phyloP scores from a whole-genome alignment of 2,113 vertebrate species.

The Leucopternis melanops region DNA sequence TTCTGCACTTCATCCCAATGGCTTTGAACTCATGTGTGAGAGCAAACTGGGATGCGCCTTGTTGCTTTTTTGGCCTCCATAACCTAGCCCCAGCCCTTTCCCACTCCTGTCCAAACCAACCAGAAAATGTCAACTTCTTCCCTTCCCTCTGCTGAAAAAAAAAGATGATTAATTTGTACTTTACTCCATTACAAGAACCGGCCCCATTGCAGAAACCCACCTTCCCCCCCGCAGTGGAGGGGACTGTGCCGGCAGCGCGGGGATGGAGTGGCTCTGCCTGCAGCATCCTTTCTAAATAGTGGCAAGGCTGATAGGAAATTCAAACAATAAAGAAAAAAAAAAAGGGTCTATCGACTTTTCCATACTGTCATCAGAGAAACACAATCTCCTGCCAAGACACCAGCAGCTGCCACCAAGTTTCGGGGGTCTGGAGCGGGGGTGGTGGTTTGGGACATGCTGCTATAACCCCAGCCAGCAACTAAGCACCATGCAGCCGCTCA shows the following conservation, averaged over 20 bases:
- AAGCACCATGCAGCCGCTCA: too few species aligned
- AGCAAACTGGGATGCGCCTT: fast-evolving
- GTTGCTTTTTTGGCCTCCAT: not conserved
- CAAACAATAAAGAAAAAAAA: not conserved
- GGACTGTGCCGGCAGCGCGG: fast-evolving
- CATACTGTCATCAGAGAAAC: not conserved
- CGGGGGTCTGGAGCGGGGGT: fast-evolving
- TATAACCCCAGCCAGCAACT: too few species aligned
- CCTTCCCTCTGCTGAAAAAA: not conserved
- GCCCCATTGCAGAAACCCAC: not conserved
- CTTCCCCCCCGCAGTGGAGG: fast-evolving
- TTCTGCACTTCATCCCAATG: fast-evolving
- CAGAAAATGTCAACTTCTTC: not conserved
- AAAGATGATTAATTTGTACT: not conserved
- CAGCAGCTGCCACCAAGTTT: not conserved
- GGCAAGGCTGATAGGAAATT: not conserved
- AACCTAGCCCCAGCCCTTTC: not conserved
- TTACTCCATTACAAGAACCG: not conserved
- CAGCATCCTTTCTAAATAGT: not conserved
- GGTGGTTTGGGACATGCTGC: too few species aligned
- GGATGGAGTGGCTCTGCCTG: not conserved
- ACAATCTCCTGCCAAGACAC: fast-evolving
- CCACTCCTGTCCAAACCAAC: not conserved
- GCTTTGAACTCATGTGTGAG: not conserved
- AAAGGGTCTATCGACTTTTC: not conserved